phyloP scores from a whole-genome alignment of 2,113 vertebrate species.

The Elephantulus edwardii region DNA sequence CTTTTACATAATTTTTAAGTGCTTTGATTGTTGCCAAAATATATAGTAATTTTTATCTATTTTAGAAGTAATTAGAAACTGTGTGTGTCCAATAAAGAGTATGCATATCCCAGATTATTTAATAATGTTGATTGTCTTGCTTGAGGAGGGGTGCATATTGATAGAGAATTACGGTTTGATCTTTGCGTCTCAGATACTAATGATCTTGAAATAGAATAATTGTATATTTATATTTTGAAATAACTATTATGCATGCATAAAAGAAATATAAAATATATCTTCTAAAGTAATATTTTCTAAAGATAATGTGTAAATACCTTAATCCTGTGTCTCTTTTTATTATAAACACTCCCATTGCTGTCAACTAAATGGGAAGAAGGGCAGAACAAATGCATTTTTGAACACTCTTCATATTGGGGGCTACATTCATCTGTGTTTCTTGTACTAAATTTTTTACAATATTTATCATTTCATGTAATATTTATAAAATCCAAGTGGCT shows the following conservation, averaged over 20 bases:
- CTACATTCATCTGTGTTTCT: background rate
- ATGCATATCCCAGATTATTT: background rate
- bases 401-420: background rate
- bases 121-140: background rate
- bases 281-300: background rate
- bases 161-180: background rate
- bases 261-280: background rate
- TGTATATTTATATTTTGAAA: constrained; percentile 31
- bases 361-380: background rate
- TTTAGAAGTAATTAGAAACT: constrained; percentile 24
- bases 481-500: background rate
- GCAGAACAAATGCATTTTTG: background rate
- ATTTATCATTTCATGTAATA: background rate
- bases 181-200: background rate
- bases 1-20: constrained; percentile 73
- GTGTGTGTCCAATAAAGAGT: background rate
- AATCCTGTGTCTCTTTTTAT: background rate
- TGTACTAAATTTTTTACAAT: background rate
- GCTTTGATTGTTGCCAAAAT: constrained; percentile 55
- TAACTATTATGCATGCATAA: background rate
- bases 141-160: background rate
- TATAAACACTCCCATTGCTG: constrained; percentile 2
- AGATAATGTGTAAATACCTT: background rate
- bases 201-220: background rate
- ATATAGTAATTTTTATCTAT: constrained; percentile 38